Evolutionary conservation across 2,888 invertebrate genomes (phyloP), one percentile per base, ranked within the genome.

Genomic region (Tryphoninae sp.): DNA sequence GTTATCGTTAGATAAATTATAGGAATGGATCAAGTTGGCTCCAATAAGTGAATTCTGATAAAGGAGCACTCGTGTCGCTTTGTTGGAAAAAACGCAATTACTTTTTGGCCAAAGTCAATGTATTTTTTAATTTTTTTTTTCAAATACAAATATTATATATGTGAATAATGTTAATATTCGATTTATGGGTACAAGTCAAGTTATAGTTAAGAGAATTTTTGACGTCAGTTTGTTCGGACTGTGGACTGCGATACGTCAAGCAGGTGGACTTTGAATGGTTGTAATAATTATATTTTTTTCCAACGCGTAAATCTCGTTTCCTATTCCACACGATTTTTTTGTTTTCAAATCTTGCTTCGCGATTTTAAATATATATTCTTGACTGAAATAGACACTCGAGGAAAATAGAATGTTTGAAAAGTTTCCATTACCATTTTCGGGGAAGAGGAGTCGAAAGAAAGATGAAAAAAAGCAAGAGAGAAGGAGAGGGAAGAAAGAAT

Each of bases 401-500:
- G 1, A 9, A 19, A 19, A 55, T 26, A 65, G 33, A 58, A 55
- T 49, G 58, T 67, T 11, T 49, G 7, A 3, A 6, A 55, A 49
- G 33, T 19, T 58, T 11, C 26, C 40, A 45, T 75, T 67, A 75
- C 49, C 45, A 26, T 59, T 58, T 75, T 40, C 51, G 61, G 59
- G 51, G 68, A 76, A 76, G 61, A 19, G 45, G 55, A 73, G 61
- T 59, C 33, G 16, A 45, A 59, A 42, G 16, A 45, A 33, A 45
- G 40, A 58, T 51, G 7, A 19, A 61, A 71, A 76, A 79, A 42
- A 58, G 22, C n/a, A 11, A 33, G 68, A 69, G 33, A 33, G 33
- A 33, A 6, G 6, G 33, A 33, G 6, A 7, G 33, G 6, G 33
- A 33, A 13, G 16, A 26, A 42, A 55, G 55, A 73, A 13, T n/a